Evolutionary conservation across 1,140 invertebrate genomes (phyloP).

Genomic region (Mizuhopecten yessoensis): DNA sequence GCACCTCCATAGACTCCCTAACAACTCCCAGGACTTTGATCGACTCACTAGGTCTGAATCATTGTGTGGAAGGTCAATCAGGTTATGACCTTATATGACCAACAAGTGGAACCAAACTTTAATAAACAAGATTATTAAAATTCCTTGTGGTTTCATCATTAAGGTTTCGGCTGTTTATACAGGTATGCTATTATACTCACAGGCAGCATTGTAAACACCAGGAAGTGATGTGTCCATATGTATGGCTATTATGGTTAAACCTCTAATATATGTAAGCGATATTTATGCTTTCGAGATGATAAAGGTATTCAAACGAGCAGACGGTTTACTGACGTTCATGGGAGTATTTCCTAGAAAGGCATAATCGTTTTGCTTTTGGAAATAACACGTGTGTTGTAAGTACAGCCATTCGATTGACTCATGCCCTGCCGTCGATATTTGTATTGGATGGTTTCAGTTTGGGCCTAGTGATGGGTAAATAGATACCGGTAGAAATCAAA

Average conservation of each 20-base stretch:
- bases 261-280: too few relatives aligned
- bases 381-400: too few relatives aligned
- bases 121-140: constrained; percentile 29
- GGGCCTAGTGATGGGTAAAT: not conserved
- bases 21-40: not conserved
- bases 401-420: too few relatives aligned
- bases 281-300: too few relatives aligned
- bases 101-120: not conserved
- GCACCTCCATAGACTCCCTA: not conserved
- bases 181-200: not conserved
- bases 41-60: not conserved
- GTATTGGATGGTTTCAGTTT: too few relatives aligned
- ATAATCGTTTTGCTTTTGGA: too few relatives aligned
- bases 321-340: too few relatives aligned
- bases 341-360: too few relatives aligned
- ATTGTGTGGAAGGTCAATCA: not conserved
- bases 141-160: constrained; percentile 23
- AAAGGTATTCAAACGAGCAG: too few relatives aligned
- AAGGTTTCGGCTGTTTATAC: not conserved
- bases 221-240: not conserved
- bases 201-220: not conserved
- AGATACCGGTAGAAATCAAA: not conserved
- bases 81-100: constrained; percentile 4
- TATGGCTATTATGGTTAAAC: too few relatives aligned
- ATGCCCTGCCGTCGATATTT: too few relatives aligned